Evolutionary conservation across 2,888 invertebrate genomes (phyloP), one percentile per base, ranked within the genome.

Genomic region (Cephus spinipes): DNA sequence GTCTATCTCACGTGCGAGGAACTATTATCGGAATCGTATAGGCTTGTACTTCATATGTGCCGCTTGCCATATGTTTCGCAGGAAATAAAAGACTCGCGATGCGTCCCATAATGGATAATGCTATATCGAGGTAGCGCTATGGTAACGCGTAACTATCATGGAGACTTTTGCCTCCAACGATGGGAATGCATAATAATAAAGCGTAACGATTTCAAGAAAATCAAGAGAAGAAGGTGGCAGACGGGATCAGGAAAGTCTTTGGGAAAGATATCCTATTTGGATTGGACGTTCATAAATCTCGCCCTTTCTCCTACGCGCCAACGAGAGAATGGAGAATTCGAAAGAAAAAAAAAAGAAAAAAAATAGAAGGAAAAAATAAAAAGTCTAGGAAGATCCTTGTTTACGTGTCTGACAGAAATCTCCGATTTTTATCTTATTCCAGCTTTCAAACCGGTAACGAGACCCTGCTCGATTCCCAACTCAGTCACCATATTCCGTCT

Each of bases 391-490:
- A 81, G 79, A 80, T 80, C 79, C 82, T 85, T 84, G 85, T 86
- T 86, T 84, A 84, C 85, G 84, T 84, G 84, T 84, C 85, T 83
- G 83, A 85, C 82, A 83, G 86, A 87, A 85, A 88, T 86, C 85
- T 86, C 86, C 84, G 88, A 88, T 88, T 87, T 86, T 85, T 85
- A 86, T 87, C 87, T 79, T 81, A 82, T 81, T 85, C 81, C 80
- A 83, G 85, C 73, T 73, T 78, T 71, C 76, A 76, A 74, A 76
- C 73, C 81, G 81, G 84, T 84, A 86, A 83, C 84, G 84, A 85
- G 83, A 82, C 81, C 32, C 69, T 68, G 35, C 34, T 35, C 78
- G 84, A 86, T 85, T 87, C 84, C 81, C 82, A 85, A 83, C 84
- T 83, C 83, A 83, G 83, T 86, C 87, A 83, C 84, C 81, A 85